These are phyloP conservation scores for Athene noctua DNA, from an alignment of 2,113 vertebrate species.

Conservation along the genomic window DNA sequence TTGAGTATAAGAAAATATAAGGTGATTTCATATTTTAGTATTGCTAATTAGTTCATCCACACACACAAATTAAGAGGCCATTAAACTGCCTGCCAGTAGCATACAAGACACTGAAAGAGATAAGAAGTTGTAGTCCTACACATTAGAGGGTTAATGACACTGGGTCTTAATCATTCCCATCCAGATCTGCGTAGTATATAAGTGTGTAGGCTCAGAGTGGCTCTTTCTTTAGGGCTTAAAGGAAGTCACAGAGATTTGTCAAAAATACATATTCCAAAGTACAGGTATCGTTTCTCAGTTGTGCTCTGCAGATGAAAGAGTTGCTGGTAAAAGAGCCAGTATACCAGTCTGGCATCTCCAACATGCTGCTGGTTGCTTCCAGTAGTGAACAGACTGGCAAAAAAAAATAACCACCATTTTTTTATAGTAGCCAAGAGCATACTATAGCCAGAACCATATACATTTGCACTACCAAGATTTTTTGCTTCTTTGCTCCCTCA, in stretches of 20 bases:
- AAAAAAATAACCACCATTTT: not conserved
- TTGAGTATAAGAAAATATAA: conserved; percentile 40
- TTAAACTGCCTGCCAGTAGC: not conserved
- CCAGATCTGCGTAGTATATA: not conserved
- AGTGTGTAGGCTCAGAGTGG: not conserved
- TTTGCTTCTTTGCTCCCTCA: not conserved
- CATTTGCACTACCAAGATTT: not conserved
- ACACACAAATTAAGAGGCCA: conserved; percentile 64
- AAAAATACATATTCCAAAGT: not conserved
- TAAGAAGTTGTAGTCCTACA: not conserved
- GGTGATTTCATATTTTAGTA: conserved; percentile 57
- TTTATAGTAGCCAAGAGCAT: not conserved
- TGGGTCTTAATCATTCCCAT: not conserved
- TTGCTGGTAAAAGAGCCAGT: not conserved
- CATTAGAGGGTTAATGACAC: not conserved
- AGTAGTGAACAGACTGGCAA: not conserved
- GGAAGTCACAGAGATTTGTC: not conserved
- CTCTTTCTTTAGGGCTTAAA: not conserved
- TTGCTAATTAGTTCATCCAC: conserved; percentile 54
- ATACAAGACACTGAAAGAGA: not conserved
- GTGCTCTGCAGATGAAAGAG: not conserved
- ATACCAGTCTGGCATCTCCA: not conserved
- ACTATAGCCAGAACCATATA: not conserved
- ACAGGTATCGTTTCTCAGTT: not conserved
- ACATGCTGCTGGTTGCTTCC: not conserved